Evolutionary conservation across 2,797 vertebrate species (phyloP).

Genomic region (Adelosebastes latens): DNA sequence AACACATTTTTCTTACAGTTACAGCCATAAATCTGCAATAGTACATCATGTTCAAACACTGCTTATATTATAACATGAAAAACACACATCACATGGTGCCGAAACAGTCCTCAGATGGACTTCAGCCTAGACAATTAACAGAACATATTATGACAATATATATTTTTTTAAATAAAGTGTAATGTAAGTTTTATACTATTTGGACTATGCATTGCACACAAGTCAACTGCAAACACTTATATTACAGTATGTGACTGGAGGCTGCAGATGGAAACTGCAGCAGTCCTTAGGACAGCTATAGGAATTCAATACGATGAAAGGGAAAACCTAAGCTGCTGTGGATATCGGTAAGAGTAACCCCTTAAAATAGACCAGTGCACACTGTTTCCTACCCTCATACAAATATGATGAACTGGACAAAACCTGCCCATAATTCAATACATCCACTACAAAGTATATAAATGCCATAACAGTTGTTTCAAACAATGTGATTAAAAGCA

Average conservation of each 20-base stretch:
- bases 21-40: neutral
- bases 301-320: conserved; percentile 2
- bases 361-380: neutral
- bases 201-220: neutral
- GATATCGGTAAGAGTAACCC: neutral
- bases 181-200: neutral
- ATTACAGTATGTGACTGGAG: neutral
- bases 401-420: neutral
- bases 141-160: no score
- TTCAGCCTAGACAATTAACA: neutral
- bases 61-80: neutral
- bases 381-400: neutral
- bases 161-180: fast-evolving
- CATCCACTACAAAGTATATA: neutral
- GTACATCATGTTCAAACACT: neutral
- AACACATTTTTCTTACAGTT: neutral
- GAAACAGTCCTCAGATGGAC: neutral
- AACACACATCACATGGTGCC: neutral
- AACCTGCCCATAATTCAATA: neutral
- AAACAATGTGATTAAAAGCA: neutral
- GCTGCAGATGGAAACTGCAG: neutral
- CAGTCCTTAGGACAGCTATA: neutral
- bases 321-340: neutral
- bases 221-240: neutral
- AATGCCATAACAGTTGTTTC: neutral